Base-by-base conservation (phyloP, 2,888 invertebrate species). In the Augiades crinisus region DNA sequence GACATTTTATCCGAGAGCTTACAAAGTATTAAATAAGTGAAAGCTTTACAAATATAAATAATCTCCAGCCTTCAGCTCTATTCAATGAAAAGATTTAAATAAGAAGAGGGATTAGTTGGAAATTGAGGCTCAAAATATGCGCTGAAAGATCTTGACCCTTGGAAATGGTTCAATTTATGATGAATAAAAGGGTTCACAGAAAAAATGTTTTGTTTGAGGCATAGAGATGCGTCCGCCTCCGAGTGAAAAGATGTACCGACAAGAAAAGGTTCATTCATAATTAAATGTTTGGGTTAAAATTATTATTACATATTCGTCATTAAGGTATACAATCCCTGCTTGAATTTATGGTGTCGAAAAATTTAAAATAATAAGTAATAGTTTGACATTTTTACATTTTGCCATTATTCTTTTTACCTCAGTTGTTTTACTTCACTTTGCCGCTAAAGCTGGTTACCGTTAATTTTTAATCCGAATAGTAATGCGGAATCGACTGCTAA, bases 161-260 rank as follows among this genome's bases (percentile, higher is more conserved):
- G 45, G 45, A 31, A 46, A 46, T 46, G 16, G 46, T 33, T 34
- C 45, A 34, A 45, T 34, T 45, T 45, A 34, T 45, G 45, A 33
- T 21, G 45, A 45, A 34, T 45, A 45, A 45, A 45, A 34, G 45
- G 45, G 45, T 45, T 34, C 34, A 21, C 34, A 34, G 22, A 33
- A 45, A 45, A 45, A 45, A 31, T 22, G 45, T 45, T 45, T 44
- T 45, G 45, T 34, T 21, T 19, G 31, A 12, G 31, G 31, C 31
- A 6, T 31, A 31, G 21, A 31, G 31, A 43, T 43, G 30, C 19
- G 43, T 27, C 43, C 5, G 12, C 10, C 12, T 19, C 19, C 12
- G 43, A 31, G 13, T 43, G 30, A 31, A 43, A 43, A 21, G 19
- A 16, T 8, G 8, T 30, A 17, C 30, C 16, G 17, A 30, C 17